Conservation (phyloP, 2,888 invertebrate species). For the Beris chalybata region DNA sequence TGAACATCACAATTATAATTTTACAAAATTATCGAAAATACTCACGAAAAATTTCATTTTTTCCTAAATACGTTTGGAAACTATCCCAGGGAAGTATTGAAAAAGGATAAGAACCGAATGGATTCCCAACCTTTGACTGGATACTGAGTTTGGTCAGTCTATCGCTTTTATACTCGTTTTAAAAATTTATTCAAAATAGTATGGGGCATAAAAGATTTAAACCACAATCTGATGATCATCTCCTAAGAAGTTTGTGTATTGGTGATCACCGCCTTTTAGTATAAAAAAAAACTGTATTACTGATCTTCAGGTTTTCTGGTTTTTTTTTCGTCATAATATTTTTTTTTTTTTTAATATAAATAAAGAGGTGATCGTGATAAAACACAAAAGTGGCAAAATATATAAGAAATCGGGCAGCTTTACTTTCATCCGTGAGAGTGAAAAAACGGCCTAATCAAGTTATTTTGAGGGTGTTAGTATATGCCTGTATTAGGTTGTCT, state of each 20-base stretch:
- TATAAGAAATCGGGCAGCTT: conserved; percentile 10
- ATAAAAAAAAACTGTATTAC: conserved; percentile 20
- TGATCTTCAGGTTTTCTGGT: conserved; percentile 23
- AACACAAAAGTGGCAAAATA: conserved; percentile 24
- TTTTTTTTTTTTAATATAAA: conserved; percentile 19
- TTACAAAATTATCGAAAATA: conserved; percentile 43
- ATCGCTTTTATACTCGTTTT: conserved; percentile 55
- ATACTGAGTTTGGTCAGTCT: conserved; percentile 57
- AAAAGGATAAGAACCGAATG: conserved; percentile 52
- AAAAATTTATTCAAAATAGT: conserved; percentile 32
- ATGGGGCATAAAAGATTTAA: conserved; percentile 30
- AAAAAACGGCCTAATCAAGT: conserved; percentile 7
- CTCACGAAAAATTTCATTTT: conserved; percentile 62
- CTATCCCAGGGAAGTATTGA: conserved; percentile 29
- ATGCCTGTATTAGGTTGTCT: conserved; percentile 4
- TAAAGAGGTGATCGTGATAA: conserved; percentile 24
- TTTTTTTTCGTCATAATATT: conserved; percentile 12
- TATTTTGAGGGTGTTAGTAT: conserved; percentile 14
- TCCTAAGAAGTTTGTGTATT: conserved; percentile 21
- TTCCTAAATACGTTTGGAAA: conserved; percentile 24
- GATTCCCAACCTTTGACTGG: conserved; percentile 59
- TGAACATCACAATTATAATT: too few species aligned
- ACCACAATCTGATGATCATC: conserved; percentile 25
- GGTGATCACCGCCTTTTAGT: conserved; percentile 25
- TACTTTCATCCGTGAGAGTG: conserved; percentile 11